Evolutionary conservation across 2,888 invertebrate species (phyloP).

Genomic region (Dorcus hopei): DNA sequence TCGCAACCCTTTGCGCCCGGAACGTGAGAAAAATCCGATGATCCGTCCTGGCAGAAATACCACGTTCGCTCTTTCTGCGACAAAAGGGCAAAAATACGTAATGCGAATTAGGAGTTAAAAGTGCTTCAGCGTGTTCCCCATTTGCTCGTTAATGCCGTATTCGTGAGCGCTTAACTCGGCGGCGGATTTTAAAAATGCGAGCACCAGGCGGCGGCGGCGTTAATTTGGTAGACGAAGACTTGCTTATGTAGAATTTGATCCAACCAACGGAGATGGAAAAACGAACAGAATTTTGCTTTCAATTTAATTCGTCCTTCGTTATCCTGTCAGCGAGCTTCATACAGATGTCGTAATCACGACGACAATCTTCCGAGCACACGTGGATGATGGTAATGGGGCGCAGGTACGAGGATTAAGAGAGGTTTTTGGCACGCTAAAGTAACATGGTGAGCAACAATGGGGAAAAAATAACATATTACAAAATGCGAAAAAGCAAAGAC

Average conservation of each 20-base stretch:
- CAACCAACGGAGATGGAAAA: not conserved
- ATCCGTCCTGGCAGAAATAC: too few relatives aligned
- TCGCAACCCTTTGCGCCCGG: too few relatives aligned
- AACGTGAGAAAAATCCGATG: too few relatives aligned
- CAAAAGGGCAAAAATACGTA: not conserved
- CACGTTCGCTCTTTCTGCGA: too few relatives aligned
- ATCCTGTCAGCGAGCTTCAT: not conserved
- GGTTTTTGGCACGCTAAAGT: not conserved
- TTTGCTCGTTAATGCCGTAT: not conserved
- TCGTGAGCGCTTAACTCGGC: slow-evolving; percentile 1
- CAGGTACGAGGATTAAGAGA: not conserved
- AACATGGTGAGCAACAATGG: too few relatives aligned
- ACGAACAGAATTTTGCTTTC: not conserved
- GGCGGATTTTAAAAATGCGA: slow-evolving; percentile 2
- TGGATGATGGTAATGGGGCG: not conserved
- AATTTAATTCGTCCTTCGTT: not conserved
- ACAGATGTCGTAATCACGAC: not conserved
- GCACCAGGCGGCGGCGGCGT: not conserved
- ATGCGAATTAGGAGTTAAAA: not conserved
- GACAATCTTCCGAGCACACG: not conserved
- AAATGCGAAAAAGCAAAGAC: too few relatives aligned
- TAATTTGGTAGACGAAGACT: not conserved
- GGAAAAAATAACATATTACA: too few relatives aligned
- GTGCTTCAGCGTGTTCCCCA: not conserved
- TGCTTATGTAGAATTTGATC: not conserved